Evolutionary conservation across 2,888 invertebrate species (phyloP), one percentile per base, ranked within the genome.

Genomic region (Tachina fera): DNA sequence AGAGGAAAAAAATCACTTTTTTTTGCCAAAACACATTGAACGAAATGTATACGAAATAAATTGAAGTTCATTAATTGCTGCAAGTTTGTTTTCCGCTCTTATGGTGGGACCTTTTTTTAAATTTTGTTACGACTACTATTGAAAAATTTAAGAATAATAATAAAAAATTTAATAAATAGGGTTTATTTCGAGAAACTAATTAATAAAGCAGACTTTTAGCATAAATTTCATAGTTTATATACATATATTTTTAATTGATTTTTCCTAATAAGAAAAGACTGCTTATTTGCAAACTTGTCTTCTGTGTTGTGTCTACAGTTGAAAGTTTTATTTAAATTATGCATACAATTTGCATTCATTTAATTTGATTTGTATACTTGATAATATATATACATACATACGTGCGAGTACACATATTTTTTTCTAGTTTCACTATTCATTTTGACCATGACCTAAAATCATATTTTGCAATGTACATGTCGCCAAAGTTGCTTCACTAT

Each of bases 361-460:
- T 77, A 61, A 71, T 53, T 51, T 76, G 47, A 81, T 81, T 75
- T 65, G 22, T 47, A 16, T 79, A 39, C 45, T 22, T 19, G 49
- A 68, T 49, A 39, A 65, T 58, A 13, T 10, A 19, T 60, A 13
- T 4, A 2, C 22, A 3, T 22, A 22, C 22, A 22, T 22, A 22
- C 22, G 3, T 22, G 3, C 3, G 3, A 11, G 51, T n/a, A n/a
- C 22, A 14, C 31, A 41, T 16, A 9, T 43, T 75, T 13, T 47
- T 56, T 68, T 41, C 13, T 58, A 49, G 63, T 45, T 80, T 74
- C 65, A 39, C 61, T 58, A 78, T 65, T 67, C 47, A 72, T 53
- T 83, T 75, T 83, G 86, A 79, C 86, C 86, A 65, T 86, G 86
- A 86, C 86, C 86, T 79, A 86, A 79, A 86, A 86, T 78, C 31